These are phyloP conservation scores for Paramormyrops kingsleyae DNA, from an alignment of 2,113 vertebrate species.

Conservation along the genomic window DNA sequence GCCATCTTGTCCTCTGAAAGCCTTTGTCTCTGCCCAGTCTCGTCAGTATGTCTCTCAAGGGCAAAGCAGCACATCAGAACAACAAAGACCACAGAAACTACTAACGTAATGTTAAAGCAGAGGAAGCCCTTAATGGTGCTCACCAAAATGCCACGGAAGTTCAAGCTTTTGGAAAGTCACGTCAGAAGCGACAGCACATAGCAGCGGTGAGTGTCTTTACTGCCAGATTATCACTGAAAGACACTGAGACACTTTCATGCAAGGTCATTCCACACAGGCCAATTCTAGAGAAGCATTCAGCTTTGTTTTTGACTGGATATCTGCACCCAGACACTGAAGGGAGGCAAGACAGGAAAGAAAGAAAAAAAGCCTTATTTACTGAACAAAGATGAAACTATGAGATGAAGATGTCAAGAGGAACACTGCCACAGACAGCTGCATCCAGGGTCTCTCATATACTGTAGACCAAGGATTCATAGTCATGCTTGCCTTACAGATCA, in stretches of 20 bases:
- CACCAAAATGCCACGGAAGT: background rate
- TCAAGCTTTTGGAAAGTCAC: background rate
- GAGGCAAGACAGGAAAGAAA: background rate
- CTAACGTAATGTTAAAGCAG: background rate
- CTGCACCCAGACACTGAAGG: background rate
- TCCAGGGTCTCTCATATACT: background rate
- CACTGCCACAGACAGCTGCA: background rate
- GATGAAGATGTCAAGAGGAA: background rate
- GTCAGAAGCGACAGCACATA: background rate
- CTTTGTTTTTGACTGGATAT: background rate
- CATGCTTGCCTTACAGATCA: background rate
- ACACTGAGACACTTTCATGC: background rate
- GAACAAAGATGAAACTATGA: background rate
- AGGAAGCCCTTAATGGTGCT: background rate
- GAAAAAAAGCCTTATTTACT: background rate
- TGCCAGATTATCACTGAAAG: background rate
- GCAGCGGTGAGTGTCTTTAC: background rate
- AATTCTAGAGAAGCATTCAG: background rate
- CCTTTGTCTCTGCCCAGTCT: slow-evolving; percentile 52
- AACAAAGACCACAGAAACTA: background rate
- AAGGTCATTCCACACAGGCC: background rate
- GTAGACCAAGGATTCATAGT: background rate
- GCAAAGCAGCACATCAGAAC: slow-evolving; percentile 7
- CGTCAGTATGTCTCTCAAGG: background rate
- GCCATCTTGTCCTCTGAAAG: slow-evolving; percentile 29